Conservation (phyloP, 2,888 invertebrate species). For the Uloborus plumipes region DNA sequence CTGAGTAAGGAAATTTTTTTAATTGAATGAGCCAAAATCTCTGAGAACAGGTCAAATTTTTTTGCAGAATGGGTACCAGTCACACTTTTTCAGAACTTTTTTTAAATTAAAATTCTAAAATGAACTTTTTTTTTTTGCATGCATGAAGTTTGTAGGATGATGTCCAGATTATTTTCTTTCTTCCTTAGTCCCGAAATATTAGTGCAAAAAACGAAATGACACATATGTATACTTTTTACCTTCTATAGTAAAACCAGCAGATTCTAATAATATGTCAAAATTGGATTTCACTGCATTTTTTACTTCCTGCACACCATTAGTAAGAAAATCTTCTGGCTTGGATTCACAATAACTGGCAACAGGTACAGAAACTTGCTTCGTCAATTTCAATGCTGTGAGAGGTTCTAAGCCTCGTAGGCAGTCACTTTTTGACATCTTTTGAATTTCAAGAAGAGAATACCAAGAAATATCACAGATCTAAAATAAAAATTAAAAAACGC, state of each 20-base stretch:
- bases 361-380: neutral
- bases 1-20: too few relatives aligned
- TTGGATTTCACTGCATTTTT: conserved; percentile 34
- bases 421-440: conserved; percentile 21
- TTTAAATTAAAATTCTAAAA: too few relatives aligned
- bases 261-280: conserved; percentile 67
- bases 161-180: too few relatives aligned
- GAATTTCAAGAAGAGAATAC: conserved; percentile 34
- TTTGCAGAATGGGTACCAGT: neutral
- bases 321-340: conserved; percentile 1
- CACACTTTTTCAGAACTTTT: too few relatives aligned
- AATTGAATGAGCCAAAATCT: too few relatives aligned
- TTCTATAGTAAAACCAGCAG: conserved; percentile 70
- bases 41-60: neutral
- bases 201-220: neutral
- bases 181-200: too few relatives aligned
- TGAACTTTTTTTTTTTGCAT: too few relatives aligned
- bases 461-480: conserved; percentile 32
- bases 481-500: neutral
- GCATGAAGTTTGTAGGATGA: too few relatives aligned
- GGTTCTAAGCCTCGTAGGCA: conserved; percentile 28
- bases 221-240: conserved; percentile 66
- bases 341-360: conserved; percentile 19
- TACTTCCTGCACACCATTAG: conserved; percentile 18
- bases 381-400: neutral